Evolutionary conservation across 2,888 invertebrate genomes (phyloP).

Genomic region (Fragum fragum): DNA sequence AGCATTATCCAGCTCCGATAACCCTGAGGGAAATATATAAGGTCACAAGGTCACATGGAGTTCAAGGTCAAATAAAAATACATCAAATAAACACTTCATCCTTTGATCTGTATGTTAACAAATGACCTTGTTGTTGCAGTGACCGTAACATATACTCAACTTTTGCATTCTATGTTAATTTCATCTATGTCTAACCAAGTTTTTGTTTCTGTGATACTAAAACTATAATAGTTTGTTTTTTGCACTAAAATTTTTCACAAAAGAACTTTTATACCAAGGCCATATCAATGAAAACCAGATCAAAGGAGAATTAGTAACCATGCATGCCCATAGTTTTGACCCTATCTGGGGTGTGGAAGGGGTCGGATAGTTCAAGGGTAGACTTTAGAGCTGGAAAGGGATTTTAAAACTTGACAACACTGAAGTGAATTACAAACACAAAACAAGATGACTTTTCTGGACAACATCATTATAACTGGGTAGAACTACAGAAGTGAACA

Average conservation of each 20-base stretch:
- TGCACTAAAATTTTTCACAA: no score
- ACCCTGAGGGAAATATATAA: constrained; percentile 22
- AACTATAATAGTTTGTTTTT: no score
- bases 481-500: neutral
- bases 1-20: constrained; percentile 13
- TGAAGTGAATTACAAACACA: neutral
- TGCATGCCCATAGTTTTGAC: constrained; percentile 30
- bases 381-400: neutral
- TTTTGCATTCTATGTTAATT: neutral
- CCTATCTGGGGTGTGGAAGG: neutral
- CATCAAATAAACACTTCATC: neutral
- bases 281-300: neutral
- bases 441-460: neutral
- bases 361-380: neutral
- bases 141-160: neutral
- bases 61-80: neutral
- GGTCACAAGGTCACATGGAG: constrained; percentile 3
- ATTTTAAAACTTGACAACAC: neutral
- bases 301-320: neutral
- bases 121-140: constrained; percentile 16
- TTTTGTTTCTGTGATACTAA: no score
- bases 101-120: neutral
- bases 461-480: neutral
- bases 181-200: neutral
- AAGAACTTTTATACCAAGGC: no score